These are phyloP conservation scores for Pyrrhosoma nymphula DNA, from an alignment of 2,888 invertebrate genomes.

Conservation along the genomic window DNA sequence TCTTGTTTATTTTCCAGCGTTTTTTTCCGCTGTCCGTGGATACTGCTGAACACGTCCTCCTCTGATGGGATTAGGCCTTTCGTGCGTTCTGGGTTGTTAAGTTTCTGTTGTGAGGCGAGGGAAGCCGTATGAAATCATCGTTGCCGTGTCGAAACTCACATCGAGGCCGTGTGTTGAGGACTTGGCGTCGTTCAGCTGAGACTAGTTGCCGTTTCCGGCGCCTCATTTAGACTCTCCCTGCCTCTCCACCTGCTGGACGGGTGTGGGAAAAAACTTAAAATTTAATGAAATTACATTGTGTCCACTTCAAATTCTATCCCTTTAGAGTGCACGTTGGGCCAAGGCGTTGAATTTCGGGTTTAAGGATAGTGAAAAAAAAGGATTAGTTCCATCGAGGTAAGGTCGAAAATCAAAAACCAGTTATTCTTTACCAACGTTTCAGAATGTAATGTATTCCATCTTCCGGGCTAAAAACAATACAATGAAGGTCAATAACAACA, in stretches of 20 bases:
- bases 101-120: conserved; percentile 48
- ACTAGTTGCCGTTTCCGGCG: conserved; percentile 30
- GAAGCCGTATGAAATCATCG: conserved; percentile 58
- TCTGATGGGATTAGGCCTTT: conserved; percentile 50
- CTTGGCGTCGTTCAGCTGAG: background rate
- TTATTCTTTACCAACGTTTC: no score
- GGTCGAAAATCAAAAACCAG: no score
- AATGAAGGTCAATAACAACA: no score
- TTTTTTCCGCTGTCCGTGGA: background rate
- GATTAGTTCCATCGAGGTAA: no score
- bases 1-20: background rate
- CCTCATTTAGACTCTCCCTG: background rate
- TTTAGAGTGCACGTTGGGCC: background rate
- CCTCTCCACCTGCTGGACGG: background rate
- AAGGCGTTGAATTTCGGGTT: background rate
- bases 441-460: no score
- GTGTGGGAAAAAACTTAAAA: background rate
- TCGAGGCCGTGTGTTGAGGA: background rate
- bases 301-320: background rate
- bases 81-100: conserved; percentile 36
- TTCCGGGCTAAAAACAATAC: no score
- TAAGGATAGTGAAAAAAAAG: background rate
- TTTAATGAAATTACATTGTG: background rate
- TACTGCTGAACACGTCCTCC: conserved; percentile 30
- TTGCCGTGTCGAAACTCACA: conserved; percentile 23